Evolutionary conservation across 2,888 invertebrate species (phyloP).

Genomic region (Philereme vetulata): DNA sequence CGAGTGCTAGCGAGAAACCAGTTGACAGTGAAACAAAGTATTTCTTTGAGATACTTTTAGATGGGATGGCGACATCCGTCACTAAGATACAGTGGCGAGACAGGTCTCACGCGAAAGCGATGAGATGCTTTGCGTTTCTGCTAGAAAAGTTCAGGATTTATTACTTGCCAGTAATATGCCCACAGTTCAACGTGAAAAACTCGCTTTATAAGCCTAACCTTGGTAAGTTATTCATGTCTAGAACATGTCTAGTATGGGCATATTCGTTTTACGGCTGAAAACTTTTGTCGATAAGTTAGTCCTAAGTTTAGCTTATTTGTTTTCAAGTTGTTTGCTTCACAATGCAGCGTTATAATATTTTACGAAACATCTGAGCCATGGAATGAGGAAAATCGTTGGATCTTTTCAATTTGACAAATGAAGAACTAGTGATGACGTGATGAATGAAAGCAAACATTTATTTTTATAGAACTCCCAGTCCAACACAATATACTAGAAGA

Average conservation of each 20-base stretch:
- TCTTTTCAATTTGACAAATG: no score
- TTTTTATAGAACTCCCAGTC: slow-evolving; percentile 86
- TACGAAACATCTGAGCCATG: no score
- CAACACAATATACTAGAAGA: slow-evolving; percentile 89
- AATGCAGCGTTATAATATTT: no score
- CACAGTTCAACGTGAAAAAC: slow-evolving; percentile 90
- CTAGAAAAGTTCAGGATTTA: slow-evolving; percentile 95
- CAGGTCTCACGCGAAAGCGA: slow-evolving; percentile 89
- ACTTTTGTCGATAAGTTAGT: no score
- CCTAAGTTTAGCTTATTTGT: no score
- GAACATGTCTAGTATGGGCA: neutral
- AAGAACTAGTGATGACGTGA: no score
- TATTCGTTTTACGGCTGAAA: no score
- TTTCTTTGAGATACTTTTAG: slow-evolving; percentile 94
- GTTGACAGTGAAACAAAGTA: slow-evolving; percentile 93
- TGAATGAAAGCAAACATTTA: neutral
- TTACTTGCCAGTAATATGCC: slow-evolving; percentile 95
- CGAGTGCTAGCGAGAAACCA: slow-evolving; percentile 92
- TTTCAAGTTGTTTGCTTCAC: no score
- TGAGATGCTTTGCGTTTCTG: slow-evolving; percentile 94
- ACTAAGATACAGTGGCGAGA: slow-evolving; percentile 96
- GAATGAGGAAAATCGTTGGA: no score
- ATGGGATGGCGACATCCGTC: slow-evolving; percentile 95
- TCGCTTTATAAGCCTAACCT: slow-evolving; percentile 93
- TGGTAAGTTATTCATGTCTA: slow-evolving; percentile 72